A percentile compares a stretch with the other conserved stretches of the same genome.
phyloP scores from a whole-genome alignment of 2,797 vertebrate genomes.

The Lagodon rhomboides region DNA sequence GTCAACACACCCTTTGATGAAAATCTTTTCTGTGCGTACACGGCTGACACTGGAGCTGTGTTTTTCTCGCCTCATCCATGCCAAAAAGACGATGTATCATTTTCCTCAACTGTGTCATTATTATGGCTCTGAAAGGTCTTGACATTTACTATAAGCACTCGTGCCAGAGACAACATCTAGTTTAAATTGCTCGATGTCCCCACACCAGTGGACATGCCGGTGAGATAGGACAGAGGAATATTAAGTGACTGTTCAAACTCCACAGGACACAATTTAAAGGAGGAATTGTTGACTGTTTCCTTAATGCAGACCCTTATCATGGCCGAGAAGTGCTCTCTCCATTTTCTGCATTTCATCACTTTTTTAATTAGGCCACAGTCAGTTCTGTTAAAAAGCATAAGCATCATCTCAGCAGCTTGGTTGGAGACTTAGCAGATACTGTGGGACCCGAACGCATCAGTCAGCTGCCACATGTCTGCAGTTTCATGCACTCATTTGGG shows the following conservation, averaged over 20 bases:
- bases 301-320: conserved; percentile 45
- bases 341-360: conserved; percentile 71
- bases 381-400: conserved; percentile 50
- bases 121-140: conserved; percentile 79
- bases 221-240: conserved; percentile 48
- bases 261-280: conserved; percentile 46
- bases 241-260: conserved; percentile 52
- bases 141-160: conserved; percentile 81
- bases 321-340: conserved; percentile 31
- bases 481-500: conserved; percentile 58
- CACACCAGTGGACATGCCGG: conserved; percentile 23
- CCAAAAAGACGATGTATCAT: conserved; percentile 68
- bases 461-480: conserved; percentile 68
- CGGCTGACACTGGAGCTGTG: conserved; percentile 51
- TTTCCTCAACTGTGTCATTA: conserved; percentile 74
- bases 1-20: conserved; percentile 73
- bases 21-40: conserved; percentile 69
- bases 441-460: conserved; percentile 55
- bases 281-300: conserved; percentile 51
- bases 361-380: conserved; percentile 70
- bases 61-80: conserved; percentile 58
- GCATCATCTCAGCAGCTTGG: conserved; percentile 59
- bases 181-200: conserved; percentile 61
- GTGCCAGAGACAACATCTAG: conserved; percentile 66
- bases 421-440: conserved; percentile 40